Evolutionary conservation across 2,888 invertebrate species (phyloP), one percentile per base, ranked within the genome.

Genomic region (Napeogenes sylphis): DNA sequence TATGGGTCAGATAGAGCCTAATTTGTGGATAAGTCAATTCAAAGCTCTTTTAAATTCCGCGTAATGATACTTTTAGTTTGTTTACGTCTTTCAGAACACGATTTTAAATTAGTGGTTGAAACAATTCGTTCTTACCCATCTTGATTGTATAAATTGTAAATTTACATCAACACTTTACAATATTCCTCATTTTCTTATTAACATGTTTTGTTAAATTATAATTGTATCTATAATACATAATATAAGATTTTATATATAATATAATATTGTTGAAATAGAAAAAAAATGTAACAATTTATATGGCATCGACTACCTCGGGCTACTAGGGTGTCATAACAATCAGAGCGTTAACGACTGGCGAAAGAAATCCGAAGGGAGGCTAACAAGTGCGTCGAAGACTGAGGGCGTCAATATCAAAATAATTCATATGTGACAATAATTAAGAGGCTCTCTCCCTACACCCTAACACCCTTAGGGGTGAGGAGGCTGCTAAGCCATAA

Each of bases 381-480:
- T 73, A 73, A 71, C 72, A 69, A 73, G 67, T 69, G 68, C 67
- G 71, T 58, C 63, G 58, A 72, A 72, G 66, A 71, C 66, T 66
- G 71, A 68, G 70, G 68, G 80, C 83, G 82, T 83, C 86, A 82
- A 85, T 87, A 85, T 81, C 83, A 82, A 86, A 86, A 87, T 87
- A 86, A 87, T 84, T 87, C 87, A 85, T 83, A 87, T 86, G 85
- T 85, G 85, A 86, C 86, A 86, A 87, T 88, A 88, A 87, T 88
- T 87, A 85, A 84, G 85, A 82, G 81, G 78, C 75, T 76, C 70
- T 64, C 33, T 56, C 70, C 73, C 74, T 73, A 6, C 51, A 6
- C 51, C 73, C 75, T 78, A 74, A 69, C 69, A 66, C 75, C 82
- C 80, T 76, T 69, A 63, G 76, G 77, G 76, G 77, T 70, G 73